These are phyloP conservation scores for Nysson spinosus DNA, from an alignment of 2,888 invertebrate genomes.

Conservation along the genomic window DNA sequence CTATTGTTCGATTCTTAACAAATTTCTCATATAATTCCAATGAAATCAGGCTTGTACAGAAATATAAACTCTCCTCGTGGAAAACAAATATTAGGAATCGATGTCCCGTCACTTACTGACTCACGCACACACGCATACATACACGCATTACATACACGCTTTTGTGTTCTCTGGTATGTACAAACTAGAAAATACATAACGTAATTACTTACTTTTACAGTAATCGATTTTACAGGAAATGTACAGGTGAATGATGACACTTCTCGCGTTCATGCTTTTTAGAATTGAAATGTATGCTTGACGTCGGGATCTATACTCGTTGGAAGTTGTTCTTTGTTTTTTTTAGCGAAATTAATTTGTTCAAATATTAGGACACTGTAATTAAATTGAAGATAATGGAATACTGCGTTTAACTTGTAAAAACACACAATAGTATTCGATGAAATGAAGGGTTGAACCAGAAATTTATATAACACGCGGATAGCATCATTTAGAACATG, in stretches of 20 bases:
- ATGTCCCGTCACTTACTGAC: slow-evolving; percentile 11
- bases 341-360: background rate
- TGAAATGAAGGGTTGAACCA: slow-evolving; percentile 1
- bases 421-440: background rate
- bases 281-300: slow-evolving; percentile 42
- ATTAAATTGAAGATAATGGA: background rate
- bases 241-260: slow-evolving; percentile 63
- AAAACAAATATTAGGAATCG: slow-evolving; percentile 23
- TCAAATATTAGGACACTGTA: background rate
- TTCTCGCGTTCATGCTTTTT: slow-evolving; percentile 32
- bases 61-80: slow-evolving; percentile 24
- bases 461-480: background rate
- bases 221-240: slow-evolving; percentile 74
- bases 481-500: background rate
- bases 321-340: slow-evolving; percentile 40
- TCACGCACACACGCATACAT: background rate
- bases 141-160: slow-evolving; percentile 11
- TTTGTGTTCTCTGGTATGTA: slow-evolving; percentile 63
- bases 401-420: slow-evolving; percentile 4
- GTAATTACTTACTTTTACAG: slow-evolving; percentile 64
- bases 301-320: slow-evolving; percentile 41
- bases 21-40: slow-evolving; percentile 2
- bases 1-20: background rate
- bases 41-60: slow-evolving; percentile 23
- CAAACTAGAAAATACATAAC: slow-evolving; percentile 74